Percentiles rank a stretch among this genome's conserved stretches.
Conservation (phyloP, 2,797 vertebrate genomes). For the Sus cebifrons region DNA sequence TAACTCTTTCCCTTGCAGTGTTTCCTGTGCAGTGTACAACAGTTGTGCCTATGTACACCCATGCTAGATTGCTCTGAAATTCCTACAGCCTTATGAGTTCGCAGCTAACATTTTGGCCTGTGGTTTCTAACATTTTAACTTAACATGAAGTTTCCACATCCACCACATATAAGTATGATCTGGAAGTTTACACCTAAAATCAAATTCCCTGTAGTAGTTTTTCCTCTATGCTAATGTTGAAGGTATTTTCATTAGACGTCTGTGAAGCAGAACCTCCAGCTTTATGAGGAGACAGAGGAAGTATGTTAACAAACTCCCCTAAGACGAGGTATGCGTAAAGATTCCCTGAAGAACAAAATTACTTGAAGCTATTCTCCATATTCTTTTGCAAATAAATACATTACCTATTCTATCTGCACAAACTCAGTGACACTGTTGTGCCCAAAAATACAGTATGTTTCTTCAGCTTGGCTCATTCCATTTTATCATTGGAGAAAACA, state of each 20-base stretch:
- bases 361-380: slow-evolving; percentile 59
- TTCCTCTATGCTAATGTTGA: background rate
- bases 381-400: slow-evolving; percentile 82
- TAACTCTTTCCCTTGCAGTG: fast-evolving
- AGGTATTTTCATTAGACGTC: slow-evolving; percentile 52
- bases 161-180: background rate
- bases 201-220: background rate
- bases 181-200: background rate
- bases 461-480: slow-evolving; percentile 71
- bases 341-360: slow-evolving; percentile 60
- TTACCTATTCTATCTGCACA: slow-evolving; percentile 66
- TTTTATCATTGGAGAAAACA: background rate
- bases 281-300: slow-evolving; percentile 71
- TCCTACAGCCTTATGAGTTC: background rate
- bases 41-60: fast-evolving
- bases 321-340: slow-evolving; percentile 73
- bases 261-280: slow-evolving; percentile 12
- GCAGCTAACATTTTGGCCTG: fast-evolving
- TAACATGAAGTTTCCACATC: background rate
- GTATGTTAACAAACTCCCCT: slow-evolving; percentile 77
- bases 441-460: slow-evolving; percentile 55
- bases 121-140: background rate
- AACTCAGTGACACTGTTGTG: slow-evolving; percentile 66
- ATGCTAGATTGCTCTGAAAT: background rate
- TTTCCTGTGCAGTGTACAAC: too few species aligned